phyloP scores from a whole-genome alignment of 2,113 vertebrate genomes.

The Chrysemys picta region DNA sequence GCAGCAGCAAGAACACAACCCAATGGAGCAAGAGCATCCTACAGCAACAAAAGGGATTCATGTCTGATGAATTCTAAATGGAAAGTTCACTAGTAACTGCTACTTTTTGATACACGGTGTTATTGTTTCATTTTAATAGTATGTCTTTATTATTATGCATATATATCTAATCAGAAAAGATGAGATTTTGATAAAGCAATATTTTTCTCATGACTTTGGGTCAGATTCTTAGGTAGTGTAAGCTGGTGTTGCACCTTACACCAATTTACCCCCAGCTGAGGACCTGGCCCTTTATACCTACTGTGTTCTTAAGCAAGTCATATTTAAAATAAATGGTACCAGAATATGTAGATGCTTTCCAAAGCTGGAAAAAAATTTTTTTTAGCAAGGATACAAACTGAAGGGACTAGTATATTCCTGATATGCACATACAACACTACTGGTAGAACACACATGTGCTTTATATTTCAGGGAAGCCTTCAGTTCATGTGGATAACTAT shows the following conservation, averaged over 20 bases:
- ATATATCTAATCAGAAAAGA: neutral
- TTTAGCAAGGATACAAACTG: neutral
- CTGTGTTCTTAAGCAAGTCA: neutral
- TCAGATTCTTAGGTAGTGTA: neutral
- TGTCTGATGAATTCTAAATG: neutral
- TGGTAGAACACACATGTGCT: rapidly evolving
- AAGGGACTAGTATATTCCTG: neutral
- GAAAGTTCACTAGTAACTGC: rapidly evolving
- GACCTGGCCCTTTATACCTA: neutral
- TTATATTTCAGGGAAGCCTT: neutral
- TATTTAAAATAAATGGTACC: neutral
- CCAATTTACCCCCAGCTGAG: neutral
- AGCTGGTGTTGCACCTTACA: rapidly evolving
- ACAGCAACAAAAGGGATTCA: constrained; percentile 43
- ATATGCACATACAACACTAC: rapidly evolving
- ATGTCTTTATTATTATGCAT: neutral
- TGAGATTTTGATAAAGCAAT: neutral
- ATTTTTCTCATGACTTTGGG: rapidly evolving
- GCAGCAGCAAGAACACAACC: constrained; percentile 77
- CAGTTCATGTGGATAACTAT: neutral
- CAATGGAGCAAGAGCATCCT: constrained; percentile 87
- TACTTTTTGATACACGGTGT: neutral
- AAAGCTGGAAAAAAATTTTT: neutral
- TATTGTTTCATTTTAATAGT: neutral
- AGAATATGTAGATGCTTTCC: neutral